These are phyloP conservation scores for Premnoplex brunnescens DNA, from an alignment of 2,797 vertebrate species.

Conservation along the genomic window DNA sequence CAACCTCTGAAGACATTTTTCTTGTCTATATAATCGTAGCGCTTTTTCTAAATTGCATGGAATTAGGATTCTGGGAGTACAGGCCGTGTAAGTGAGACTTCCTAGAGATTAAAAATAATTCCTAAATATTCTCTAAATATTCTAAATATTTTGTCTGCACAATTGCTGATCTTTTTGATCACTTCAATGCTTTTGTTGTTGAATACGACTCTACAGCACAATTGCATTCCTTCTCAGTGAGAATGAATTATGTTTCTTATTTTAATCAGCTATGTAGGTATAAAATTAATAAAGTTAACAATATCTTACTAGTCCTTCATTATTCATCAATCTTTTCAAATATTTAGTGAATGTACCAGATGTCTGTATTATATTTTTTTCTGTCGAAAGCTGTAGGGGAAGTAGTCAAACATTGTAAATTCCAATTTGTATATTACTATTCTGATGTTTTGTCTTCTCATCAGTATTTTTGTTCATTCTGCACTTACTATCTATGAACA, in stretches of 20 bases:
- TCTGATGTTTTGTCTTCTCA: neutral
- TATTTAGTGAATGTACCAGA: neutral
- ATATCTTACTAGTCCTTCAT: neutral
- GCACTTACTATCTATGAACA: neutral
- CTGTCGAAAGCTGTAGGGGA: neutral
- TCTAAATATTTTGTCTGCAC: neutral
- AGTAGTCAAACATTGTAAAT: neutral
- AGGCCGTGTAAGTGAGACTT: neutral
- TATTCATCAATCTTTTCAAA: neutral
- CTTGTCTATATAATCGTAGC: neutral
- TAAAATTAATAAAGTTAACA: neutral
- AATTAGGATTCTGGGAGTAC: neutral
- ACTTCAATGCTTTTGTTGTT: neutral
- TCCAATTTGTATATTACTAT: neutral
- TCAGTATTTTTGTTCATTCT: neutral
- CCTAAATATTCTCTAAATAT: too few relatives aligned
- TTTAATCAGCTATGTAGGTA: neutral
- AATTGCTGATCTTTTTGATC: neutral
- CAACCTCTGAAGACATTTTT: neutral
- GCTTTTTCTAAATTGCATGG: neutral
- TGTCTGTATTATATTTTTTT: neutral
- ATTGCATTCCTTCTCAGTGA: neutral
- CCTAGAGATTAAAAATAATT: neutral
- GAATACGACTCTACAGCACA: neutral
- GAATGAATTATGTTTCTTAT: neutral